Conservation (phyloP, 2,888 invertebrate species). For the Sipha maydis region DNA sequence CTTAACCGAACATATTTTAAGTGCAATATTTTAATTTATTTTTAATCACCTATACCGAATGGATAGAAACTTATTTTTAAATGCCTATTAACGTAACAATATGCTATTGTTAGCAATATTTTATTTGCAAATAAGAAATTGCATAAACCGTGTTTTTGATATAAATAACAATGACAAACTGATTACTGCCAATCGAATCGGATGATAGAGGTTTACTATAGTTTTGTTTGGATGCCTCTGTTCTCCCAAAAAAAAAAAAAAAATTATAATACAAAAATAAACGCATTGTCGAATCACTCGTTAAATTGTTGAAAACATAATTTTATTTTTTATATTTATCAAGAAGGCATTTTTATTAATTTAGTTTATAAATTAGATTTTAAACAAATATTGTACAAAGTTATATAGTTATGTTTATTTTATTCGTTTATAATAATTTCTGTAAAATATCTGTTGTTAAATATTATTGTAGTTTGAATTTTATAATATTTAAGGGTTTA, state of each 20-base stretch:
- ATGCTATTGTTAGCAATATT: background rate
- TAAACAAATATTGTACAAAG: constrained; percentile 46
- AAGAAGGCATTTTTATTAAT: constrained; percentile 18
- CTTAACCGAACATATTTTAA: background rate
- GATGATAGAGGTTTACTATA: background rate
- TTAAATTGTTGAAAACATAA: constrained; percentile 46
- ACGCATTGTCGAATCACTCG: constrained; percentile 8
- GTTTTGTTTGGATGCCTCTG: background rate
- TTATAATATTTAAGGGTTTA: constrained; percentile 31
- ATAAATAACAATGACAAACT: background rate
- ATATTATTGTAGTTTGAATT: constrained; percentile 41
- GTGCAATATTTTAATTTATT: background rate
- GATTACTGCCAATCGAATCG: background rate
- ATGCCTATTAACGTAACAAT: background rate
- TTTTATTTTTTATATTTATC: constrained; percentile 59
- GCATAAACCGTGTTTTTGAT: background rate
- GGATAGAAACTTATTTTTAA: background rate
- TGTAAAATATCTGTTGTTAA: constrained; percentile 46
- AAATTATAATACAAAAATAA: background rate
- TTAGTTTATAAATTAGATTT: constrained; percentile 34
- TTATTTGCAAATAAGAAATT: background rate
- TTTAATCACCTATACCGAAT: background rate
- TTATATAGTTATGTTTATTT: constrained; percentile 26
- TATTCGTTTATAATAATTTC: constrained; percentile 14
- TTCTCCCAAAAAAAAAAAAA: background rate